Base-by-base conservation (phyloP, 35 echinoderm and acorn worm species). In the Anneissia japonica region DNA sequence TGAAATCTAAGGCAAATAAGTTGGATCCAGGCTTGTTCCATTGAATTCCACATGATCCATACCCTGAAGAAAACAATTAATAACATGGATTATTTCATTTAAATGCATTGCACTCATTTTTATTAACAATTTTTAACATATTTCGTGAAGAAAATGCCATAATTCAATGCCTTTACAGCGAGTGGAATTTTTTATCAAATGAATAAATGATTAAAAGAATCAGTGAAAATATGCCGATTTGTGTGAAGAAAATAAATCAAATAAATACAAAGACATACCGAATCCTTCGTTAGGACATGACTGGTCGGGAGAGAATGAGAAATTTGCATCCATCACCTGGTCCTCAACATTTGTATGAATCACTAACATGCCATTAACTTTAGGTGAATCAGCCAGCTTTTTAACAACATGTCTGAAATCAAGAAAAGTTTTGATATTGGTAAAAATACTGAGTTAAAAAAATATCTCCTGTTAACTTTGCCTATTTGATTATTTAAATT, bases 261-360 rank as follows among this genome's bases (percentile, higher is more conserved):
- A n/a, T n/a, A n/a, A 28, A 75, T 41, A 77, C 23, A 34, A 6
- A 32, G 0, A 74, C 95, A 94, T 92, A 98, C 95, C 95, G 94
- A 86, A 98, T 39, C 84, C 81, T 30, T 93, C 80, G 82, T 98
- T 98, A 6, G 95, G 95, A 72, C 95, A 98, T 16, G 82, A 41
- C 32, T 89, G 79, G 36, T 96, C 89, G 82, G 93, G 88, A 73
- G 93, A 96, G 82, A 91, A 96, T 3, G 35, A 37, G 13, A 26
- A 35, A 19, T 46, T 14, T 6, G 90, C 39, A 30, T 91, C 55
- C 13, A 85, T 56, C 0, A 81, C 40, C 21, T 40, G 55, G 11
- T 55, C 72, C 4, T 51, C 82, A 6, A 32, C 14, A 74, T 95
- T 85, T 36, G 79, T 86, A 76, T 93, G 86, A 23, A 86, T 84